Base-by-base conservation (phyloP, 1,140 invertebrate genomes). In the Zophobas atratus region DNA sequence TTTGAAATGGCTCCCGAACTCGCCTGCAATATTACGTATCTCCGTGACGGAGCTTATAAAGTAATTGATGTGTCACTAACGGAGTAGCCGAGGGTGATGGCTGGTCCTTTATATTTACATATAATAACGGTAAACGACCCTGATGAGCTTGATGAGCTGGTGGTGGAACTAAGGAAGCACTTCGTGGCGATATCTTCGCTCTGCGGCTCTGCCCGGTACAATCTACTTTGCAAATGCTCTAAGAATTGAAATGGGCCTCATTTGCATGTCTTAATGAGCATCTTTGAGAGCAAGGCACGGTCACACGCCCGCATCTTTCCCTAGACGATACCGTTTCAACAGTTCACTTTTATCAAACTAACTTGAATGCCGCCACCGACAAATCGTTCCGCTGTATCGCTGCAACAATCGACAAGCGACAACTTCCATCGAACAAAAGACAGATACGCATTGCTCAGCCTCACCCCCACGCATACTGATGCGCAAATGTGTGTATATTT, bases 221-320 rank as follows among this genome's bases (percentile, higher is more conserved):
- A 80, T 82, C 77, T 77, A 82, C 81, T 82, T 79, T 77, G 80
- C 76, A 81, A 82, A 82, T 82, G 80, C 78, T 76, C 74, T 80
- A 82, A 81, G 81, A 82, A 80, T 82, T 82, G 81, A 82, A 84
- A 84, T 84, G 80, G 82, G 79, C 71, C 80, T 84, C 81, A 84
- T 84, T 84, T 84, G 83, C 83, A 84, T 84, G 79, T 83, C 83
- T 84, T 84, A 84, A 84, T 84, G 83, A 84, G 83, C 80, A 78
- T 81, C 83, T 84, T 83, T 84, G 82, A 82, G 76, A 76, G 80
- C 79, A 76, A 48, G 34, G 51, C 56, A 56, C 36, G 49, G 49
- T 46, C 70, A 51, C 79, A 75, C 79, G 78, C 56, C 63, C 67
- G 75, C 77, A 77, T 70, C 76, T 72, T 77, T 75, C 76, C 75